Percentiles rank a stretch among this genome's conserved stretches.
Evolutionary conservation across 2,888 invertebrate genomes (phyloP).

Genomic region (Slavum lentiscoides): DNA sequence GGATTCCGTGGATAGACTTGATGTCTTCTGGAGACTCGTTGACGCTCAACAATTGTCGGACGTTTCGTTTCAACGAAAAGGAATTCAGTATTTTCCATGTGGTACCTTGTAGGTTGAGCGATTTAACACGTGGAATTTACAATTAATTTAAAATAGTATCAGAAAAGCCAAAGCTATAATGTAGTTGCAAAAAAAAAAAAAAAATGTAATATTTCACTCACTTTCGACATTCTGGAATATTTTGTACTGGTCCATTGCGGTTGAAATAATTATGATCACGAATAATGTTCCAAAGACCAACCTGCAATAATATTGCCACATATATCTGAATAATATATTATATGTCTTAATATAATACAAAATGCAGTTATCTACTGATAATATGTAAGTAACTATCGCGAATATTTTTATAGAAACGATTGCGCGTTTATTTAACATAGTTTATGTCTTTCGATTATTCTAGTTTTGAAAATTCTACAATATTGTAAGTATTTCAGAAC

Average conservation of each 20-base stretch:
- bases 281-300: constrained; percentile 5
- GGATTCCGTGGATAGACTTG: constrained; percentile 68
- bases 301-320: background rate
- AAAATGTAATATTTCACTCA: constrained; percentile 15
- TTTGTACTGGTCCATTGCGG: background rate
- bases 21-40: constrained; percentile 65
- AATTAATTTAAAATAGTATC: background rate
- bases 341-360: too few relatives aligned
- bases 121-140: background rate
- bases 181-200: background rate
- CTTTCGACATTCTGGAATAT: background rate
- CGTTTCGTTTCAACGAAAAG: constrained; percentile 68
- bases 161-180: too few relatives aligned
- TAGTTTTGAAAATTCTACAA: too few relatives aligned
- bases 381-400: too few relatives aligned
- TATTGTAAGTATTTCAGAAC: too few relatives aligned
- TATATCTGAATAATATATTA: too few relatives aligned
- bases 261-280: constrained; percentile 3
- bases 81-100: constrained; percentile 47
- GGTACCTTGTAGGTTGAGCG: background rate
- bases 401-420: too few relatives aligned
- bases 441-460: too few relatives aligned
- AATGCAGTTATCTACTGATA: too few relatives aligned
- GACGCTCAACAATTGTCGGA: constrained; percentile 63
- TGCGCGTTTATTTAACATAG: too few relatives aligned